Base-by-base conservation (phyloP, 2,113 vertebrate genomes). In the Ciconia boyciana region DNA sequence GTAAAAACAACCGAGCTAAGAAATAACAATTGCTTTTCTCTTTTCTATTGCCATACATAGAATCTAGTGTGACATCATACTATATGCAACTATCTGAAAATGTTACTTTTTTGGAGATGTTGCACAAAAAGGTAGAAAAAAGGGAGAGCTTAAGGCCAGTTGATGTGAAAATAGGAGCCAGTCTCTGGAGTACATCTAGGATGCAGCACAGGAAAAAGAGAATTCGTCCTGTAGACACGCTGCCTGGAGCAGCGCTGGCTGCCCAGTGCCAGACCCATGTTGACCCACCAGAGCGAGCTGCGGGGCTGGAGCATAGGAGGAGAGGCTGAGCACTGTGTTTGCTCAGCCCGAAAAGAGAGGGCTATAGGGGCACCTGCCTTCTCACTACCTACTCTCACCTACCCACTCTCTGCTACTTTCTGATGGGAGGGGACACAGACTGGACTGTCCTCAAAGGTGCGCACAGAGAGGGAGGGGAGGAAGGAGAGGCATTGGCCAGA, bases 271-370 rank as follows among this genome's bases (percentile, higher is more conserved):
- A 69, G 64, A 60, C 25, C 19, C 17, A 10, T 0, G 8, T 2
- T 0, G 6, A 79, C 14, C 44, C 41, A 70, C 7, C 13, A 41
- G 52, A 70, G 48, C 2, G 5, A 84, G 13, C 0, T 34, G 16
- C 1, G 7, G 49, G 69, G 25, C 14, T 83, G 61, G 6, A 62
- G 11, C 3, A 0, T 0, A 36, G 10, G 5, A 58, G 9, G 12
- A 74, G 22, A 82, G 10, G 39, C 5, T 10, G 19, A 60, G 26
- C 77, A 78, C 13, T 26, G 19, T 3, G 3, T 26, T 24, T 77
- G 32, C 46, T 84, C 62, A 87, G 26, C 6, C 17, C 31, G 36
- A 34, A 68, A 74, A 82, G 15, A 89, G 43, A 87, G 29, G 26
- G 41, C 8, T 55, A 41, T 22, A 36, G n/a, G 31, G 34, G 22